These are phyloP conservation scores for Mus musculus DNA, from an alignment of 2,113 vertebrate species.

Conservation along the genomic window DNA sequence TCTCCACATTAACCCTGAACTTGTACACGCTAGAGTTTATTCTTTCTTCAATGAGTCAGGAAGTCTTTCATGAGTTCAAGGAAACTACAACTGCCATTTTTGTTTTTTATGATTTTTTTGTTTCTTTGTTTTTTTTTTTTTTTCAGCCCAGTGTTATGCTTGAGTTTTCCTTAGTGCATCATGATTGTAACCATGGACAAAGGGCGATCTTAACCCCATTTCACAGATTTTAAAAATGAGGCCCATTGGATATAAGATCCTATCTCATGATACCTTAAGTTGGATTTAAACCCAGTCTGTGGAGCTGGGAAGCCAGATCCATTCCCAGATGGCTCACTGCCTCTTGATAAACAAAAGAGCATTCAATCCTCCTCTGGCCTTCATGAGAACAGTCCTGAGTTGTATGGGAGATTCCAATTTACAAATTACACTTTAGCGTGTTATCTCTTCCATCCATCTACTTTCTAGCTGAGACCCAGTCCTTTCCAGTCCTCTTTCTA, in stretches of 20 bases:
- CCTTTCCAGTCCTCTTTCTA: neutral
- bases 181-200: neutral
- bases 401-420: neutral
- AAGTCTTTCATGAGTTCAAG: neutral
- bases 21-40: neutral
- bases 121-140: too few relatives aligned
- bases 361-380: slow-evolving; percentile 56
- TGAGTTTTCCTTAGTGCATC: neutral
- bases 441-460: slow-evolving; percentile 4
- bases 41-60: slow-evolving; percentile 43
- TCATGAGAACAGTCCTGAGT: slow-evolving; percentile 3
- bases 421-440: slow-evolving; percentile 63
- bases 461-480: slow-evolving; percentile 11
- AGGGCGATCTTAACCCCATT: neutral
- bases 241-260: neutral
- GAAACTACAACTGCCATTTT: neutral
- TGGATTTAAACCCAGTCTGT: slow-evolving; percentile 11
- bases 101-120: too few relatives aligned
- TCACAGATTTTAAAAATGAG: slow-evolving; percentile 53
- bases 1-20: neutral
- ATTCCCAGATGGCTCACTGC: neutral
- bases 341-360: neutral
- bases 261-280: neutral
- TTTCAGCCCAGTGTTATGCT: fast-evolving
- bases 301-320: neutral